A percentile compares a stretch with the other conserved stretches of the same genome.
These are phyloP conservation scores for Lamprotornis superbus DNA, from an alignment of 2,113 vertebrate species.

Conservation along the genomic window DNA sequence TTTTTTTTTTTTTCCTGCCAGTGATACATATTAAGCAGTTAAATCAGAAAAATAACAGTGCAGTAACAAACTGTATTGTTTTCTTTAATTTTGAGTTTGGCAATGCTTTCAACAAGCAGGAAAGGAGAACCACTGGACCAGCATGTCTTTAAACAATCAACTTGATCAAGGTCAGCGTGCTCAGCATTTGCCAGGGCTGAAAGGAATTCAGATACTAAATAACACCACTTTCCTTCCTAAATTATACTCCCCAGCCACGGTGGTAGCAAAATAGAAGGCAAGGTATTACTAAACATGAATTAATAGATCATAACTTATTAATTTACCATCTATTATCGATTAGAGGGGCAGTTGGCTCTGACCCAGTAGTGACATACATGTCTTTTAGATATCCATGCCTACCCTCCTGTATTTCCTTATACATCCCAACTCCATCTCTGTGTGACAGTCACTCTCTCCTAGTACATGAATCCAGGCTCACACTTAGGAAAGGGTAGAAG, in stretches of 20 bases:
- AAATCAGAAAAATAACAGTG: background rate
- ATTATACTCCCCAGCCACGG: background rate
- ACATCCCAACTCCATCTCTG: background rate
- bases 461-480: background rate
- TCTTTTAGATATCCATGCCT: background rate
- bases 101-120: background rate
- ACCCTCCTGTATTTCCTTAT: rapidly evolving
- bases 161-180: background rate
- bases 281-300: background rate
- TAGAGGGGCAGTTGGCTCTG: background rate
- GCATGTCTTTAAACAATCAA: background rate
- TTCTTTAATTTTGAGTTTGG: background rate
- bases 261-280: background rate
- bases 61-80: background rate
- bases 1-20: background rate
- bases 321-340: background rate
- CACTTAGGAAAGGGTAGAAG: background rate
- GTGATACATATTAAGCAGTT: background rate
- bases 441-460: background rate
- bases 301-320: background rate
- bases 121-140: background rate
- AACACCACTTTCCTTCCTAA: background rate
- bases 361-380: rapidly evolving
- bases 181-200: background rate
- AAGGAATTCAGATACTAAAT: background rate